Percentiles rank a stretch among this genome's conserved stretches.
These are phyloP conservation scores for Cheilosia scutellata DNA, from an alignment of 2,888 invertebrate species.

Conservation along the genomic window DNA sequence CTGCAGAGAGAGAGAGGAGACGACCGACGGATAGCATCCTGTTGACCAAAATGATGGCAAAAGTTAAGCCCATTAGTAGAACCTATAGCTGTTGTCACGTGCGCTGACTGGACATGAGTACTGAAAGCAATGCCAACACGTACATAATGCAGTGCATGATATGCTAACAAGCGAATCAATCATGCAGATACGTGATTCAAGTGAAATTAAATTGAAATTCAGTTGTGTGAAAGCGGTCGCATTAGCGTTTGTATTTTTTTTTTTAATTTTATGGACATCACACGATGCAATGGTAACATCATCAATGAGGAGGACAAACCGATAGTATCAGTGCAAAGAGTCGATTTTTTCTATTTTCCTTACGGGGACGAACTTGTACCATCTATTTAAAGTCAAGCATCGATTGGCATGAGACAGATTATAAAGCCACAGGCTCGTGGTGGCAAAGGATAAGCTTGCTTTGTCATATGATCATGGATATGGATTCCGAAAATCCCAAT, in stretches of 20 bases:
- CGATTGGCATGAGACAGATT: too few relatives aligned
- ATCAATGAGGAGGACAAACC: too few relatives aligned
- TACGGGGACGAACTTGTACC: too few relatives aligned
- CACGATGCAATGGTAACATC: neutral
- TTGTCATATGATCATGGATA: too few relatives aligned
- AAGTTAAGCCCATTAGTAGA: neutral
- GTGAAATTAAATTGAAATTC: neutral
- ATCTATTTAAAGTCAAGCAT: too few relatives aligned
- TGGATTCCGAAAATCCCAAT: too few relatives aligned
- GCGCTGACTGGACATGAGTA: neutral
- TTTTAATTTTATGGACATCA: neutral
- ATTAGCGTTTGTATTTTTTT: neutral
- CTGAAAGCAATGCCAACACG: neutral
- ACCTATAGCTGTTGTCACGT: neutral
- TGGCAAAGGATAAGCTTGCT: too few relatives aligned
- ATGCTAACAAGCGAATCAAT: conserved; percentile 12
- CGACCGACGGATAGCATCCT: neutral
- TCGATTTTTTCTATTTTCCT: too few relatives aligned
- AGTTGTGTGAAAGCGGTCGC: neutral
- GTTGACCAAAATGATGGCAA: neutral
- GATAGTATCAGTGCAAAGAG: too few relatives aligned
- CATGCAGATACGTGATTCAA: conserved; percentile 1
- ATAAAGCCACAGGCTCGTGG: too few relatives aligned
- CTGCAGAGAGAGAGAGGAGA: neutral
- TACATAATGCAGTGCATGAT: neutral